Conservation (phyloP, 2,113 vertebrate genomes). For the Oreochromis aureus region DNA sequence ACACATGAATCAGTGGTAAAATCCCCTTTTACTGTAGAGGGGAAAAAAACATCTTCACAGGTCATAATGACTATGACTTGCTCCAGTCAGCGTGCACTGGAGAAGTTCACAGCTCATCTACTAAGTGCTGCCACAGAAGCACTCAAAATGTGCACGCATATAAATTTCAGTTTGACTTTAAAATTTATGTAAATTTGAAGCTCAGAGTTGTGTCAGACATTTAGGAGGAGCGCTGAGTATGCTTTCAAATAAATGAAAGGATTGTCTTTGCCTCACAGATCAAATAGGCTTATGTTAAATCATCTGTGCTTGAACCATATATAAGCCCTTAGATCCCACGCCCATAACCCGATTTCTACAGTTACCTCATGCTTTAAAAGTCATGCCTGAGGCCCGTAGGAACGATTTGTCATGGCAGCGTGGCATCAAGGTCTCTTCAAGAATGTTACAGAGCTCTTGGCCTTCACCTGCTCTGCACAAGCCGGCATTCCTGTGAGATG, state of each 20-base stretch:
- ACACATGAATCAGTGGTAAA: neutral
- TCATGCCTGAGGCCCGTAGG: neutral
- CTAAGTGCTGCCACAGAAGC: neutral
- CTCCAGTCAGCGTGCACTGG: neutral
- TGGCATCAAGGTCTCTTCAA: slow-evolving; percentile 25
- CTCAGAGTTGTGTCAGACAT: neutral
- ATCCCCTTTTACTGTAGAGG: neutral
- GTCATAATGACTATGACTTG: neutral
- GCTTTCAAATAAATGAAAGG: neutral
- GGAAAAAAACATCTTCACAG: neutral
- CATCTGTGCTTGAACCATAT: neutral
- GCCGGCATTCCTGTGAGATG: neutral
- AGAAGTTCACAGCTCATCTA: neutral
- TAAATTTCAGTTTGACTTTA: neutral
- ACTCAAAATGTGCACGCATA: neutral
- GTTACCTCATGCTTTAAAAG: slow-evolving; percentile 29
- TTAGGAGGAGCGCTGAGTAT: neutral
- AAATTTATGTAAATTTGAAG: neutral
- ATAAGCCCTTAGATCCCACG: neutral
- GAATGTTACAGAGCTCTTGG: slow-evolving; percentile 21
- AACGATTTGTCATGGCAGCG: slow-evolving; percentile 21
- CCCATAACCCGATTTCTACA: neutral
- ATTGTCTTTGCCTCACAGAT: neutral
- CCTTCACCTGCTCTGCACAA: slow-evolving; percentile 18
- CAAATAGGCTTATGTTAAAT: neutral